phyloP scores from a whole-genome alignment of 2,797 vertebrate genomes.

The Enteromius trimaculatus region DNA sequence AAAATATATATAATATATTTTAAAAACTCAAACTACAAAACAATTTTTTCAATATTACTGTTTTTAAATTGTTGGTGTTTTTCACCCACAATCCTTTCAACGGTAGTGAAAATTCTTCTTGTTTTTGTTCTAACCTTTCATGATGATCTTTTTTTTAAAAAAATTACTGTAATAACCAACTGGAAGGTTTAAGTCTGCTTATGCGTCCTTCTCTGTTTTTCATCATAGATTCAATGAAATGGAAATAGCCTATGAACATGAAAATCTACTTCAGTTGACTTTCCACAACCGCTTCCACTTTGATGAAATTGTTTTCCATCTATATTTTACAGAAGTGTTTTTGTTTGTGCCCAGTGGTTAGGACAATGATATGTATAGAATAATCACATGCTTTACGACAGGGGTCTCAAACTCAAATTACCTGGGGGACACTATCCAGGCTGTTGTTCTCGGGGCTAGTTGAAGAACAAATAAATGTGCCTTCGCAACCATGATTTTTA shows the following conservation, averaged over 20 bases:
- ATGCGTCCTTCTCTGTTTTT: not conserved
- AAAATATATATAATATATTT: not conserved
- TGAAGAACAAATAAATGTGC: not conserved
- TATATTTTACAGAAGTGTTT: constrained; percentile 1
- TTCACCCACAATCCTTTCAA: not conserved
- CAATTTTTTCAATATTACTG: not conserved
- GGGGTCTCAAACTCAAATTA: not conserved
- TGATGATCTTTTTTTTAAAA: not conserved
- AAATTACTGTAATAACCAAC: not conserved
- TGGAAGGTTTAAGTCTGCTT: not conserved
- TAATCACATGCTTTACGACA: not conserved
- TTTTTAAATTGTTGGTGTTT: not conserved
- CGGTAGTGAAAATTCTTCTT: not conserved
- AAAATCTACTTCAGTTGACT: constrained; percentile 8
- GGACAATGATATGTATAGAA: not conserved
- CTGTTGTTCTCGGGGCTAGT: not conserved
- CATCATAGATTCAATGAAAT: constrained; percentile 10
- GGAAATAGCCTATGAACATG: constrained; percentile 16
- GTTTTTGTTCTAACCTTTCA: not conserved
- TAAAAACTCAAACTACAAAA: not conserved
- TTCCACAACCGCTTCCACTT: not conserved
- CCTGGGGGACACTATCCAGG: not conserved
- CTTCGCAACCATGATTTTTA: not conserved
- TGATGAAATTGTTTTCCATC: constrained; percentile 6
- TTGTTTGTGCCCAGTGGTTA: not conserved